Percentiles rank a stretch among this genome's conserved stretches.
These are phyloP conservation scores for Ctenomys sociabilis DNA, from an alignment of 2,113 vertebrate genomes.

Conservation along the genomic window DNA sequence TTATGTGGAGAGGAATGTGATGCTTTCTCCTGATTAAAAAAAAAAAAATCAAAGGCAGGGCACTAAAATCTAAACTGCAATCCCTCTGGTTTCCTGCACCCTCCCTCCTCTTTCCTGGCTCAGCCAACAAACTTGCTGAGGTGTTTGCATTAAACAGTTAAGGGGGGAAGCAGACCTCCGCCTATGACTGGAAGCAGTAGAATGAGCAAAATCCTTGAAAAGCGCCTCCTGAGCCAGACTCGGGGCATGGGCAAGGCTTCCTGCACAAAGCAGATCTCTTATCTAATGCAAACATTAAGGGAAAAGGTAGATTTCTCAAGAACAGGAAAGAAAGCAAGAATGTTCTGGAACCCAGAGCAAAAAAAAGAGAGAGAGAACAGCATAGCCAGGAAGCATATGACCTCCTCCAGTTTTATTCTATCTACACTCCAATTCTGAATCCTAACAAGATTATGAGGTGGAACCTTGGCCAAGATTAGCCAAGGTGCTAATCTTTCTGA, in stretches of 20 bases:
- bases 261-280: background rate
- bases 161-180: background rate
- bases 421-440: background rate
- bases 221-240: background rate
- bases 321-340: background rate
- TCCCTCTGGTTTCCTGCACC: background rate
- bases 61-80: background rate
- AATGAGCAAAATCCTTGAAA: background rate
- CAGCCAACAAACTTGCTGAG: accelerated
- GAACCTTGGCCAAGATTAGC: background rate
- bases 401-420: background rate
- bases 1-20: background rate
- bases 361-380: background rate
- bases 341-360: background rate
- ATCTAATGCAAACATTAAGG: background rate
- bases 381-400: background rate
- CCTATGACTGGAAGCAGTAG: background rate
- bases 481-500: background rate
- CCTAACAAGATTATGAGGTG: background rate
- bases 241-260: background rate
- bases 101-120: background rate
- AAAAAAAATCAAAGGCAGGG: too few relatives aligned
- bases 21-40: background rate
- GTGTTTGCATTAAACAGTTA: background rate
- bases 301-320: background rate